These are phyloP conservation scores for Channa argus DNA, from an alignment of 2,113 vertebrate species.

Conservation along the genomic window DNA sequence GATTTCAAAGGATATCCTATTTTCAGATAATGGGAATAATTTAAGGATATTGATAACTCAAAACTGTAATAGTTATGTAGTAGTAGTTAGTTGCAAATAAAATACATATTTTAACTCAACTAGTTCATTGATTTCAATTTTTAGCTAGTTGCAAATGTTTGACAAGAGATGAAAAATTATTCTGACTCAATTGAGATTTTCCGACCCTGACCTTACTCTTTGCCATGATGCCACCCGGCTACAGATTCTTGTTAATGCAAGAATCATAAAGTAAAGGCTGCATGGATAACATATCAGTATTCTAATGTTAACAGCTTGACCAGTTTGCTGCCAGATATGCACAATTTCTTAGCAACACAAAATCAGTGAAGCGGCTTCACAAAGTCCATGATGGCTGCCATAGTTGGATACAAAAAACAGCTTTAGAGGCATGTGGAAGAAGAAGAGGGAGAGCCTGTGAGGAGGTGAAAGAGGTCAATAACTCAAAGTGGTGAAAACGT, in stretches of 20 bases:
- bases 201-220: not conserved
- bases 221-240: conserved; percentile 12
- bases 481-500: conserved; percentile 9
- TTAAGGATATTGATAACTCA: no score
- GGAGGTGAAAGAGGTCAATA: not conserved
- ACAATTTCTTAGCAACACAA: not conserved
- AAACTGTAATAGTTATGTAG: no score
- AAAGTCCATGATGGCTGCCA: not conserved
- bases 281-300: not conserved
- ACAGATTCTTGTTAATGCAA: conserved; percentile 5
- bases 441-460: not conserved
- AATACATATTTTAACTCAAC: no score
- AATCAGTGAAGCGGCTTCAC: not conserved
- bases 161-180: not conserved
- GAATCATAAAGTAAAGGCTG: not conserved
- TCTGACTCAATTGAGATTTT: not conserved
- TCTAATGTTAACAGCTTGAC: not conserved
- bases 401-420: conserved; percentile 15
- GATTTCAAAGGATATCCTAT: no score
- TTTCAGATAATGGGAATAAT: no score
- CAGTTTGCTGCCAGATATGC: not conserved
- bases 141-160: no score
- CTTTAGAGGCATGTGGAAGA: not conserved
- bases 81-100: no score
- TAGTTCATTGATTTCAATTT: no score